A percentile compares a stretch with the other conserved stretches of the same genome.
Evolutionary conservation across 2,797 vertebrate species (phyloP).

Genomic region (Hydrophis major): DNA sequence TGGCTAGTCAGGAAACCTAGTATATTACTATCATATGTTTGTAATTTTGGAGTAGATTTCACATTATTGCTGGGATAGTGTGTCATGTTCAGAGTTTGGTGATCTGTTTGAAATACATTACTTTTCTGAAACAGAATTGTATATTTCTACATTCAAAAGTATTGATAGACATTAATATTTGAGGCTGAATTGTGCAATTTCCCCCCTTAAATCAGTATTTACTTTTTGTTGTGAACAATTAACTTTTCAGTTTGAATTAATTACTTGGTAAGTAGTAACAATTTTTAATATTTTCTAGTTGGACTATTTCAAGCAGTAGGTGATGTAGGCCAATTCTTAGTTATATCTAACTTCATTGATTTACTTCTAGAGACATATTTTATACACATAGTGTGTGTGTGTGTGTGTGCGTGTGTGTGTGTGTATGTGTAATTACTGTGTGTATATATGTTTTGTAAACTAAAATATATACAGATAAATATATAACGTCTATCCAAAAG

Average conservation of each 20-base stretch:
- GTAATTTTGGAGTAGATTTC: not conserved
- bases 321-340: conserved; percentile 51
- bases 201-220: conserved; percentile 63
- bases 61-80: conserved; percentile 30
- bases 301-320: conserved; percentile 44
- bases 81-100: conserved; percentile 80
- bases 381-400: not conserved
- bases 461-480: conserved; percentile 4
- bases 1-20: conserved; percentile 1
- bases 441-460: conserved; percentile 43
- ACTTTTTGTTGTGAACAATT: conserved; percentile 68
- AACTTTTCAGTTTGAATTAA: conserved; percentile 74
- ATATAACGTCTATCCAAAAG: not conserved
- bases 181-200: conserved; percentile 63
- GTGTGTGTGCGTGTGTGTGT: not conserved
- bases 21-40: conserved; percentile 10
- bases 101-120: conserved; percentile 77
- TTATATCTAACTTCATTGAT: conserved; percentile 32
- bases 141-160: conserved; percentile 63
- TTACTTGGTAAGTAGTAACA: conserved; percentile 78
- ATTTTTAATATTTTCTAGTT: conserved; percentile 63
- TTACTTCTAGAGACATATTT: not conserved
- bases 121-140: conserved; percentile 83
- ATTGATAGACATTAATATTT: conserved; percentile 55
- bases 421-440: conserved; percentile 30